These are phyloP conservation scores for Palaemon carinicauda DNA, from an alignment of 1,140 invertebrate species.

Conservation along the genomic window DNA sequence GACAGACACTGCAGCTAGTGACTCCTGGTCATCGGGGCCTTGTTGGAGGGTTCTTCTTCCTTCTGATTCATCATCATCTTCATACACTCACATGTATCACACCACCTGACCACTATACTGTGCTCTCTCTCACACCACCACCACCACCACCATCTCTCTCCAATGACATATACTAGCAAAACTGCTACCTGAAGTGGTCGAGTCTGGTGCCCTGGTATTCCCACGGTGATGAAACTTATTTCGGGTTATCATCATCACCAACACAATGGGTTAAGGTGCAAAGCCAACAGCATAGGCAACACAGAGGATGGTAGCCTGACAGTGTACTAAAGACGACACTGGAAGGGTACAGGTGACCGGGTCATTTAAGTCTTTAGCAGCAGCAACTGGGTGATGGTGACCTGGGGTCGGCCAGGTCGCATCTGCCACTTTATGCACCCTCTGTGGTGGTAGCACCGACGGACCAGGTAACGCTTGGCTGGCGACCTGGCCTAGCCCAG, in stretches of 20 bases:
- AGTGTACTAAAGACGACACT: conserved; percentile 54
- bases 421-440: conserved; percentile 34
- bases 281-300: conserved; percentile 54
- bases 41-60: conserved; percentile 41
- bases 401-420: conserved; percentile 49
- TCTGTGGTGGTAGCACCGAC: conserved; percentile 51
- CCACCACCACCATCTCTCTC: conserved; percentile 5
- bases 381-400: conserved; percentile 44
- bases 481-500: conserved; percentile 45
- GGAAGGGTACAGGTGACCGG: conserved; percentile 44
- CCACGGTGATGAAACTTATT: conserved; percentile 26
- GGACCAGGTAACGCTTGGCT: conserved; percentile 26
- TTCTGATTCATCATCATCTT: too few species aligned
- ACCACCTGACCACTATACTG: not conserved
- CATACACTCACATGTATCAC: conserved; percentile 40
- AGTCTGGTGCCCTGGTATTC: not conserved
- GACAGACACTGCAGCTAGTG: conserved; percentile 56
- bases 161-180: conserved; percentile 29
- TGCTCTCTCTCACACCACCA: too few species aligned
- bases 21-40: conserved; percentile 53
- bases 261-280: conserved; percentile 48
- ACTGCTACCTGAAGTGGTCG: conserved; percentile 13
- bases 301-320: conserved; percentile 53
- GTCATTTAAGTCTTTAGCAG: conserved; percentile 44
- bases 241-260: conserved; percentile 42